Evolutionary conservation across 2,888 invertebrate genomes (phyloP), one percentile per base, ranked within the genome.

Genomic region (Cyrtodaria siliqua): DNA sequence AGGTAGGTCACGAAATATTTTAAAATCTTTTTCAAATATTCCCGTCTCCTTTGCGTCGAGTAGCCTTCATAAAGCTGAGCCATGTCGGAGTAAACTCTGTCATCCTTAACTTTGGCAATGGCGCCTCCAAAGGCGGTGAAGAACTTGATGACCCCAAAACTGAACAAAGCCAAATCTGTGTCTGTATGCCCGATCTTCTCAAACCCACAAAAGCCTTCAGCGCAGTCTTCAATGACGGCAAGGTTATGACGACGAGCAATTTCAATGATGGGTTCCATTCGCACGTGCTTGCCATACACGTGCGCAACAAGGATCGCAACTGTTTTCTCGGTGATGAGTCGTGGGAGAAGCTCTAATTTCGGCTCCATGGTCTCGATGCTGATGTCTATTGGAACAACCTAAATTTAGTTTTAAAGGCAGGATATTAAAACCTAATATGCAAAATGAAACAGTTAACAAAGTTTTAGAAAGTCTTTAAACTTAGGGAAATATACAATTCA

Each of bases 71-170:
- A 81, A n/a, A 86, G 26, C 0, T 71, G 60, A 0, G 26, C 38
- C 92, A 93, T 93, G 52, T 86, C 76, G 14, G 76, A 26, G 52
- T 84, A 90, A 4, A 92, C 33, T 3, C 75, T 61, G 29, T 63
- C 33, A 69, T 91, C 88, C 55, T 81, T 85, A 0, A 93, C 81
- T 84, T 92, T 92, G 1, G 90, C 91, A 24, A 93, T 86, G 20
- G 89, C 91, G 18, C 93, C 93, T 24, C 93, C 93, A 68, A 93
- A 92, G 0, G 92, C 86, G 0, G 93, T 93, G 57, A 76, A 90
- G 61, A 86, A 90, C 77, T 93, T 93, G 29, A 93, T 93, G 20
- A 91, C 83, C 9, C 93, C 93, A 79, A 93, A 93, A 82, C 93
- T 93, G 79, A 93, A 93, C 12, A 93, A 72, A 4, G 87, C 66